Evolutionary conservation across 2,113 vertebrate species (phyloP).

Genomic region (Phasianus colchicus): DNA sequence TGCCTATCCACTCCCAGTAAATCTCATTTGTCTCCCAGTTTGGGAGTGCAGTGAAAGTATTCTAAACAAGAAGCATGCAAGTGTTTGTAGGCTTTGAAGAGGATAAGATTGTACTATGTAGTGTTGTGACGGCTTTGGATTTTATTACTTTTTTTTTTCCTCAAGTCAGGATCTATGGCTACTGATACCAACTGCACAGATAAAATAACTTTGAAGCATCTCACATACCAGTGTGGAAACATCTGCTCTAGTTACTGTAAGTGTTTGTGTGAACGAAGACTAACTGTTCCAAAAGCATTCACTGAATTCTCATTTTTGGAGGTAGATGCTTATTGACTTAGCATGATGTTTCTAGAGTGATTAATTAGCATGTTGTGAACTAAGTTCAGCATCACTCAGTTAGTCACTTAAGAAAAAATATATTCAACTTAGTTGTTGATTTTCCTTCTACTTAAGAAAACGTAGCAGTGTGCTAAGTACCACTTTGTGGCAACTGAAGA

Average conservation of each 20-base stretch:
- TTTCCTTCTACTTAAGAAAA: conserved; percentile 37
- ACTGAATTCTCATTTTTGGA: neutral
- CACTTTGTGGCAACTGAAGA: neutral
- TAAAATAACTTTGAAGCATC: neutral
- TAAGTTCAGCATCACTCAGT: neutral
- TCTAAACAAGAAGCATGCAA: neutral
- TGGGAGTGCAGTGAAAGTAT: neutral
- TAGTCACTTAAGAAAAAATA: conserved; percentile 2
- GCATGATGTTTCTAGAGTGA: neutral
- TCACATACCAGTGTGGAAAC: neutral
- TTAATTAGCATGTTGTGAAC: neutral
- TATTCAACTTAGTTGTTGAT: neutral
- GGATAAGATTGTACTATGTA: neutral
- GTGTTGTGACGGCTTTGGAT: neutral
- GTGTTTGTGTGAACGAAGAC: neutral
- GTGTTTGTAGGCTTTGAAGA: neutral
- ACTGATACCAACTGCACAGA: neutral
- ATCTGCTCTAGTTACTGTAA: neutral
- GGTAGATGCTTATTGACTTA: neutral
- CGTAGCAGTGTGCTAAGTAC: neutral
- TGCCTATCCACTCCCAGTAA: neutral
- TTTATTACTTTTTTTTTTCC: neutral
- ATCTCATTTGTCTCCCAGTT: neutral
- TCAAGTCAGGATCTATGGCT: neutral
- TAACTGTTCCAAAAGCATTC: neutral